Evolutionary conservation across 2,797 vertebrate species (phyloP).

Genomic region (Limosa lapponica): DNA sequence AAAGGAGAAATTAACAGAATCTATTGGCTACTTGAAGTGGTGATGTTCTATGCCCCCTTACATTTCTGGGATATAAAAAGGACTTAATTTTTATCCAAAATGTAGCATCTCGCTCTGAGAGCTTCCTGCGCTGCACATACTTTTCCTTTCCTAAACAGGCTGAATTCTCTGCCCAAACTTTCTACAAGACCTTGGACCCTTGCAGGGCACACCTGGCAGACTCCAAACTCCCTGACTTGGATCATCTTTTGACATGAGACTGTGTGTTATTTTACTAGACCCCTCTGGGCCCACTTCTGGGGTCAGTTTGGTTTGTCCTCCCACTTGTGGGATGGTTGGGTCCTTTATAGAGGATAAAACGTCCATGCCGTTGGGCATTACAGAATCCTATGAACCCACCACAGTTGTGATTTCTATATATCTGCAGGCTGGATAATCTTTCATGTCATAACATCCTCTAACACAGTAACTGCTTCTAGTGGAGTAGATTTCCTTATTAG

Average conservation of each 20-base stretch:
- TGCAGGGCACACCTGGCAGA: fast-evolving
- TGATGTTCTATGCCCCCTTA: background rate
- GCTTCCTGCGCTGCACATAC: fast-evolving
- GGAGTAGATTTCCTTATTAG: background rate
- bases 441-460: background rate
- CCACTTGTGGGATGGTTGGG: background rate
- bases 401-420: background rate
- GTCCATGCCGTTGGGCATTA: background rate
- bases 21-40: background rate
- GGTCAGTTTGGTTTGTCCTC: background rate
- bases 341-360: background rate
- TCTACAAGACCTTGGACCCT: background rate
- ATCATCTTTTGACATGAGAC: background rate
- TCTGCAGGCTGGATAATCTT: background rate
- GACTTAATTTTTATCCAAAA: background rate
- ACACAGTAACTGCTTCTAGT: background rate
- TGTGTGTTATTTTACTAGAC: background rate
- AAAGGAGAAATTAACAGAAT: background rate
- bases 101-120: background rate
- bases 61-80: background rate
- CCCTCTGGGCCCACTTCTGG: background rate
- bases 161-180: background rate
- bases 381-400: fast-evolving
- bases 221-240: background rate
- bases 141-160: background rate